Conservation (phyloP, 2,797 vertebrate species). For the Ctenopoma multispine region DNA sequence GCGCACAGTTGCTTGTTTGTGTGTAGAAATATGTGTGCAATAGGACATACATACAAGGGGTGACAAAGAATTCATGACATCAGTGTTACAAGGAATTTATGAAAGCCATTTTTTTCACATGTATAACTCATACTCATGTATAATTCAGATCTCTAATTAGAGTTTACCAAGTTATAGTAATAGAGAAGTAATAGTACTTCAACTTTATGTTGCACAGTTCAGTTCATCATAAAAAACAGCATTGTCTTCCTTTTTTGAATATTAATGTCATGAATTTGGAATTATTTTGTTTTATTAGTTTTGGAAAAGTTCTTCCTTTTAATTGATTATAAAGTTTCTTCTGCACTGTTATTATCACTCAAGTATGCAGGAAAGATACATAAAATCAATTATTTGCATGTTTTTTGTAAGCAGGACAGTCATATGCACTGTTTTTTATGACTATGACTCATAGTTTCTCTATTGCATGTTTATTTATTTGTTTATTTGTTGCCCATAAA, state of each 20-base stretch:
- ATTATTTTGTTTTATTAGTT: slow-evolving; percentile 49
- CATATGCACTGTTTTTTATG: slow-evolving; percentile 69
- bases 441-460: slow-evolving; percentile 73
- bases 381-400: slow-evolving; percentile 62
- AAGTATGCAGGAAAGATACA: slow-evolving; percentile 51
- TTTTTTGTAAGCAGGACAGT: slow-evolving; percentile 57
- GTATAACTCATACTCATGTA: no score
- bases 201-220: neutral
- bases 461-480: slow-evolving; percentile 74
- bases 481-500: slow-evolving; percentile 69
- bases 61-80: slow-evolving; percentile 68
- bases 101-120: slow-evolving; percentile 58
- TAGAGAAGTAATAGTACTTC: slow-evolving; percentile 26
- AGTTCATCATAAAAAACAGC: neutral
- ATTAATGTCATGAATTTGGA: slow-evolving; percentile 34
- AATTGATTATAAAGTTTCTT: slow-evolving; percentile 67
- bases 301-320: slow-evolving; percentile 57
- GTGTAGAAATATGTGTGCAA: no score
- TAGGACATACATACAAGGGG: neutral
- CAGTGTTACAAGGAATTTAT: slow-evolving; percentile 53
- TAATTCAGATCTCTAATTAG: slow-evolving; percentile 21
- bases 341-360: slow-evolving; percentile 59
- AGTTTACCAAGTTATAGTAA: slow-evolving; percentile 24
- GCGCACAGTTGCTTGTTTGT: neutral
- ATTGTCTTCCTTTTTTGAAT: slow-evolving; percentile 11